Conservation (phyloP, 2,888 invertebrate species). For the Loripinus fragilis region DNA sequence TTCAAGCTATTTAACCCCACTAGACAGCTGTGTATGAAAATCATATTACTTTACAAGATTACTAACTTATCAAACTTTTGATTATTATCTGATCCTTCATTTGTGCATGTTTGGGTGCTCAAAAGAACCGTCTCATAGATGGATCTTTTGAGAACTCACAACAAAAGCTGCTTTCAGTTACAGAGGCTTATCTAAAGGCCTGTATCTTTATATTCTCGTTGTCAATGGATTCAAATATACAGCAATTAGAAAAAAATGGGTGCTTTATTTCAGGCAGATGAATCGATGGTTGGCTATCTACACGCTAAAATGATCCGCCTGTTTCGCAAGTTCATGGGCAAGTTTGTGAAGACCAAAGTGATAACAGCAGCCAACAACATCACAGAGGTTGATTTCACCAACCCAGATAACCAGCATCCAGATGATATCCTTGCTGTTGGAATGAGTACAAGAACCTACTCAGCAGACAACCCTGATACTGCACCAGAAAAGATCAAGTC, state of each 20-base stretch:
- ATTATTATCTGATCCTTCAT: too few relatives aligned
- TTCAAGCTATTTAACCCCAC: too few relatives aligned
- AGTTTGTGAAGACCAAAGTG: constrained; percentile 31
- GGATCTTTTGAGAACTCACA: too few relatives aligned
- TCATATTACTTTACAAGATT: too few relatives aligned
- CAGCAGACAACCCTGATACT: constrained; percentile 30
- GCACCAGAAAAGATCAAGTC: too few relatives aligned
- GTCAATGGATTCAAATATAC: neutral
- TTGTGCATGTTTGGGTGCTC: too few relatives aligned
- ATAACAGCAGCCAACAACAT: constrained; percentile 22
- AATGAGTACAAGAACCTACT: constrained; percentile 13
- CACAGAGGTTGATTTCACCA: constrained; percentile 25
- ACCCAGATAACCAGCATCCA: constrained; percentile 28
- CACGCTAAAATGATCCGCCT: constrained; percentile 27
- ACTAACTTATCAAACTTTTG: too few relatives aligned
- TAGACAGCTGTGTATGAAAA: too few relatives aligned
- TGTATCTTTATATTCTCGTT: neutral
- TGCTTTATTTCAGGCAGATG: neutral
- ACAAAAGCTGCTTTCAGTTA: neutral
- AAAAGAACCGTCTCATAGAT: too few relatives aligned
- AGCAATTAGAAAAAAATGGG: neutral
- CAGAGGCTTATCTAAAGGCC: neutral
- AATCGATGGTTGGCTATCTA: constrained; percentile 31
- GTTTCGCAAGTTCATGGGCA: constrained; percentile 38
- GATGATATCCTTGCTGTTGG: constrained; percentile 42